phyloP scores from a whole-genome alignment of 2,797 vertebrate genomes.

The Halcyon smyrnensis region DNA sequence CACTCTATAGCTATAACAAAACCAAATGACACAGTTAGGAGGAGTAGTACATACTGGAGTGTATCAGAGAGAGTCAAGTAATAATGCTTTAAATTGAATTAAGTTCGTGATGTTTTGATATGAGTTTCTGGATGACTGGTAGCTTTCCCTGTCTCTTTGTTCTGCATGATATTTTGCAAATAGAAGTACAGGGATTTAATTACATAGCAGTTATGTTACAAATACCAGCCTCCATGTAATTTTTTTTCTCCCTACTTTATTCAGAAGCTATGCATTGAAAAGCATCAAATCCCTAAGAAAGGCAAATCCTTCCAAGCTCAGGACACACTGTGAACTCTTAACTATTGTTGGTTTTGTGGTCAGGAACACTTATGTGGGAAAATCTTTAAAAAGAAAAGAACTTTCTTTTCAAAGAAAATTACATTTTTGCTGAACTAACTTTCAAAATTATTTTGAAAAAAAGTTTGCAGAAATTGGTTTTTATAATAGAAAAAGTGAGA shows the following conservation, averaged over 20 bases:
- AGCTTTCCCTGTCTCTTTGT: background rate
- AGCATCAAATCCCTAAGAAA: background rate
- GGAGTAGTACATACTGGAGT: background rate
- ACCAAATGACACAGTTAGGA: background rate
- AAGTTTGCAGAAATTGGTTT: background rate
- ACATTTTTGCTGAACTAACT: background rate
- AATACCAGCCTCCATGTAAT: background rate
- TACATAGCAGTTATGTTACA: background rate
- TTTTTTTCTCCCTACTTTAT: background rate
- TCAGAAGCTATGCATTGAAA: background rate
- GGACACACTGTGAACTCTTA: background rate
- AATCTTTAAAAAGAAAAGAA: background rate
- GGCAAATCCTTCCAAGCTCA: background rate
- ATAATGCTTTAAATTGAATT: background rate
- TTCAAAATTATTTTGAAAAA: background rate
- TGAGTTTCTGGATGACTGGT: background rate
- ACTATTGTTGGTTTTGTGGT: background rate
- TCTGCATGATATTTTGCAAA: background rate
- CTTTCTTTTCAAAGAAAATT: background rate
- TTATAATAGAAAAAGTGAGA: background rate
- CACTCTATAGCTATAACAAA: background rate
- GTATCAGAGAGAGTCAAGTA: background rate
- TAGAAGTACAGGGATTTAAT: background rate
- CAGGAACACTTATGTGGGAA: accelerated
- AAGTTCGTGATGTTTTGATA: background rate